phyloP scores from a whole-genome alignment of 2,113 vertebrate species.

The Cyanistes caeruleus region DNA sequence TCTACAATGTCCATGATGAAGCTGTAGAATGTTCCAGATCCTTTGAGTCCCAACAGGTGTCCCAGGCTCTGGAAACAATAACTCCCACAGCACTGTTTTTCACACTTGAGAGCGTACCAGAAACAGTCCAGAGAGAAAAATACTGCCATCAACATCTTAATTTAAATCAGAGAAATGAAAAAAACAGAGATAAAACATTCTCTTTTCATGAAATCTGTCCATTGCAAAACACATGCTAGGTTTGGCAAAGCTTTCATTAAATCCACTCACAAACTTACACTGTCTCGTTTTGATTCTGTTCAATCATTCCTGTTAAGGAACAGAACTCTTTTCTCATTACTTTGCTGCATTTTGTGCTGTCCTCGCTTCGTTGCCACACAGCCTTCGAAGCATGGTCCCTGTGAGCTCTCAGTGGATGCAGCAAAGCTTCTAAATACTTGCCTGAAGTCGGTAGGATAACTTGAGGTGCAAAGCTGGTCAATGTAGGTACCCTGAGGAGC shows the following conservation, averaged over 20 bases:
- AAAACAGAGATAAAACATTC: neutral
- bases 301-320: neutral
- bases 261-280: fast-evolving
- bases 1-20: neutral
- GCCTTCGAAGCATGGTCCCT: neutral
- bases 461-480: neutral
- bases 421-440: neutral
- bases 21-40: neutral
- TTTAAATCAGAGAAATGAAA: neutral
- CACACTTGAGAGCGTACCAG: neutral
- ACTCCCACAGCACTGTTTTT: neutral
- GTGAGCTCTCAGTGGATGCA: neutral
- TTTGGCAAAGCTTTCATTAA: neutral
- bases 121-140: neutral
- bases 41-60: neutral
- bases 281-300: neutral
- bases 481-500: neutral
- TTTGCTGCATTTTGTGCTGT: neutral
- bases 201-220: neutral
- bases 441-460: neutral
- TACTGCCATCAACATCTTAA: neutral
- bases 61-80: neutral
- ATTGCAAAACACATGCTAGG: neutral
- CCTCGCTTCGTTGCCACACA: neutral
- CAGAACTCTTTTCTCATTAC: neutral